phyloP scores from a whole-genome alignment of 1,140 invertebrate genomes.

The Lasioglossum baleicum region DNA sequence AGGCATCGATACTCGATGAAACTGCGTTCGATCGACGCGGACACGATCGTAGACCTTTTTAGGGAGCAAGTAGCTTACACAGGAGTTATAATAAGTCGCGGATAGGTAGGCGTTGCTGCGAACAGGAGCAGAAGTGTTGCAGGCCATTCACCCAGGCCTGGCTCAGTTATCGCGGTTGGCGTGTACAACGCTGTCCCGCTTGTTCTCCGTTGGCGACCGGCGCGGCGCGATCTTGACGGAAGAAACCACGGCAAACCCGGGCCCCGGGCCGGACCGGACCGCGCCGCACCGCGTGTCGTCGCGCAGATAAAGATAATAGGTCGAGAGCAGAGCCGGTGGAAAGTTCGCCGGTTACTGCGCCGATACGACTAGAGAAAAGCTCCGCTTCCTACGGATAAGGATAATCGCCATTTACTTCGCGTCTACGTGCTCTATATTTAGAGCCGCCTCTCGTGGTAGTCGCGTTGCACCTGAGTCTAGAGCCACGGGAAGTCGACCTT shows the following conservation, averaged over 20 bases:
- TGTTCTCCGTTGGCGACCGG: slow-evolving; percentile 22
- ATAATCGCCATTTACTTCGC: slow-evolving; percentile 37
- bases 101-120: slow-evolving; percentile 53
- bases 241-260: slow-evolving; percentile 39
- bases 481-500: not conserved
- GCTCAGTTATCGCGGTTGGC: slow-evolving; percentile 56
- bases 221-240: not conserved
- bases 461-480: not conserved
- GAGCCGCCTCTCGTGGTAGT: not conserved
- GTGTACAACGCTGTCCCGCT: slow-evolving; percentile 33
- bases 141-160: slow-evolving; percentile 71
- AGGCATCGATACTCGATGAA: too few relatives aligned
- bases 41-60: too few relatives aligned
- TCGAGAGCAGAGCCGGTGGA: slow-evolving; percentile 7
- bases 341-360: slow-evolving; percentile 9
- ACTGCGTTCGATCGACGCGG: too few relatives aligned
- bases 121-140: slow-evolving; percentile 53
- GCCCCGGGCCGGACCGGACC: too few relatives aligned
- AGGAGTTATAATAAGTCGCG: slow-evolving; percentile 64
- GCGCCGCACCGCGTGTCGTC: slow-evolving; percentile 38
- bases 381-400: slow-evolving; percentile 35
- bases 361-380: slow-evolving; percentile 19
- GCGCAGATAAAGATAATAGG: slow-evolving; percentile 54
- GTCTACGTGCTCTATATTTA: slow-evolving; percentile 23
- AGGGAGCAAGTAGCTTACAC: slow-evolving; percentile 42